phyloP scores from a whole-genome alignment of 1,140 invertebrate genomes.

The Halesus radiatus region DNA sequence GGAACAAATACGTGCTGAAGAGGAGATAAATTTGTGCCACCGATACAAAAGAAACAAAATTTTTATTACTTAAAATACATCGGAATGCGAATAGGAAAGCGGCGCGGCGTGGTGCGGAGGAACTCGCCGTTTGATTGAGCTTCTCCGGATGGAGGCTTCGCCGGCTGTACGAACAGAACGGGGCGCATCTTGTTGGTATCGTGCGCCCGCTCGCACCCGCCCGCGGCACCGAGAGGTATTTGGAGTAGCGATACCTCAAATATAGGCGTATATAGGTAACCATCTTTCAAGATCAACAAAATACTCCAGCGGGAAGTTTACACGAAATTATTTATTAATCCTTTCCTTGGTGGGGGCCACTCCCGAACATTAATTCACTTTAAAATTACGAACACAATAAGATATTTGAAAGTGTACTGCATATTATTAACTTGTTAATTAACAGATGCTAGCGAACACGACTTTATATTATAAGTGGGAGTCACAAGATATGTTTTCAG shows the following conservation, averaged over 20 bases:
- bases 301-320: conserved; percentile 34
- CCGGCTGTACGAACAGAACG: neutral
- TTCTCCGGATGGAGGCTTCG: conserved; percentile 4
- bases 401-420: no score
- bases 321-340: conserved; percentile 37
- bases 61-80: neutral
- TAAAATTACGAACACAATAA: neutral
- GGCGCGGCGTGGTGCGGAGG: neutral
- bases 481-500: no score
- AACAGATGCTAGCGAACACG: no score
- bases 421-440: no score
- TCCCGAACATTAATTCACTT: conserved; percentile 13
- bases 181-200: conserved; percentile 34
- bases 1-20: conserved; percentile 3
- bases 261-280: conserved; percentile 45
- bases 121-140: conserved; percentile 7
- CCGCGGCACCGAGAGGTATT: conserved; percentile 42
- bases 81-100: conserved; percentile 15
- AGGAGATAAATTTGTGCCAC: conserved; percentile 32
- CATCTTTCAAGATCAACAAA: conserved; percentile 38
- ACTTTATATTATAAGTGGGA: no score
- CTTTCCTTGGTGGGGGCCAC: neutral
- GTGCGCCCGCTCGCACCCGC: conserved; percentile 28
- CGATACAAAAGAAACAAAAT: conserved; percentile 27
- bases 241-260: conserved; percentile 52